phyloP scores from a whole-genome alignment of 2,113 vertebrate species.

The Podocnemis expansa region DNA sequence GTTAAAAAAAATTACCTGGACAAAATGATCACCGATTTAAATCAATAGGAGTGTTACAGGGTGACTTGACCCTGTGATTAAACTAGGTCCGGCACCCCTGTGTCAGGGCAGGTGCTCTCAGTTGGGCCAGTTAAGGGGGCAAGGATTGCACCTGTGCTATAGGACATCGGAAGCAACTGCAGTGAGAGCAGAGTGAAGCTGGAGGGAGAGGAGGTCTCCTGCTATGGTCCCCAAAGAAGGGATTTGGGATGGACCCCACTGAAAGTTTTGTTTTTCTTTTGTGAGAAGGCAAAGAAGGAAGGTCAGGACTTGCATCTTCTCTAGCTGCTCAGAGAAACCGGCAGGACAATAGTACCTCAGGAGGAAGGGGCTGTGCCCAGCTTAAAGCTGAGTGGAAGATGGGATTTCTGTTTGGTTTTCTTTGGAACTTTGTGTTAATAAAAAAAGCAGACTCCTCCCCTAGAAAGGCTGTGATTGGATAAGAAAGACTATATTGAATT shows the following conservation, averaged over 20 bases:
- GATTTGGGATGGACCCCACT: background rate
- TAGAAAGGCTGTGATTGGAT: background rate
- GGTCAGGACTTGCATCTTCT: no score
- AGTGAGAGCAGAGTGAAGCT: background rate
- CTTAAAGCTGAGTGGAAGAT: background rate
- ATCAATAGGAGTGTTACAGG: background rate
- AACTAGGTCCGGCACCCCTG: background rate
- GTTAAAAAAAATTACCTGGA: background rate
- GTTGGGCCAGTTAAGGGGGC: background rate
- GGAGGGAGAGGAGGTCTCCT: background rate
- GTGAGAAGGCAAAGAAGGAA: background rate
- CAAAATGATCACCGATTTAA: background rate
- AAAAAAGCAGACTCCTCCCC: background rate
- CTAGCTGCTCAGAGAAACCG: background rate
- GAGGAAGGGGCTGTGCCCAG: background rate
- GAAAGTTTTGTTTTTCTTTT: background rate
- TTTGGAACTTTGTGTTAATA: background rate
- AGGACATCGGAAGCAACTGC: background rate
- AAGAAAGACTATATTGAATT: background rate
- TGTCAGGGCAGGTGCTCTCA: background rate
- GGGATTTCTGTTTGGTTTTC: background rate
- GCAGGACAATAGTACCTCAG: background rate
- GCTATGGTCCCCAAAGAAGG: background rate
- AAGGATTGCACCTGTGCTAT: no score
- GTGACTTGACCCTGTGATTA: background rate